Evolutionary conservation across 2,113 vertebrate species (phyloP).

Genomic region (Gopherus flavomarginatus): DNA sequence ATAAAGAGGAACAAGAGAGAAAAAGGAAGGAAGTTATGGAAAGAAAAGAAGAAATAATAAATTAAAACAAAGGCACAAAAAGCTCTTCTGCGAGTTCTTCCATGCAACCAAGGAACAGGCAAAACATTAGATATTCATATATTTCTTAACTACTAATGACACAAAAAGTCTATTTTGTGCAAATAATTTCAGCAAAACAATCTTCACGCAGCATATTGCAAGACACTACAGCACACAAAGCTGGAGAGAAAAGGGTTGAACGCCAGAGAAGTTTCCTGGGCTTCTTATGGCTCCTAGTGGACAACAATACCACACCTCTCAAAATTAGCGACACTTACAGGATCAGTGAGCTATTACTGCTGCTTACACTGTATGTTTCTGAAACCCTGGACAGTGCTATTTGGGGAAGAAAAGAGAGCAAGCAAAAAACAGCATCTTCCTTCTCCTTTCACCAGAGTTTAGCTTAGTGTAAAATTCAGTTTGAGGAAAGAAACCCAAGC

Average conservation of each 20-base stretch:
- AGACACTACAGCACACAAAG: not conserved
- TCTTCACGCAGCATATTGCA: constrained; percentile 30
- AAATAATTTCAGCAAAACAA: constrained; percentile 61
- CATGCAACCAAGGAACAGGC: not conserved
- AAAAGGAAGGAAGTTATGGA: not conserved
- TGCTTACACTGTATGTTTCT: constrained; percentile 1
- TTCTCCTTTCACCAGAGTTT: not conserved
- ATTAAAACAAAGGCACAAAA: constrained; percentile 30
- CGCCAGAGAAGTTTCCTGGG: not conserved
- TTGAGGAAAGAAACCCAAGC: not conserved
- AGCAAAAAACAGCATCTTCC: not conserved
- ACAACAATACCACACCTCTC: constrained; percentile 34
- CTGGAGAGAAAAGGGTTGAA: not conserved
- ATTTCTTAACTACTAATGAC: constrained; percentile 16
- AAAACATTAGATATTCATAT: not conserved
- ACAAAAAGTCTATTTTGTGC: constrained; percentile 32
- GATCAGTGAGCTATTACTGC: not conserved
- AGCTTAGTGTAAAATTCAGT: constrained; percentile 13
- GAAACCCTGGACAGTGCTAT: not conserved
- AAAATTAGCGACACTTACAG: constrained; percentile 38
- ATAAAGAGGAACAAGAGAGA: not conserved
- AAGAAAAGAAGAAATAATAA: constrained; percentile 13
- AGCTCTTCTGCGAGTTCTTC: constrained; percentile 2
- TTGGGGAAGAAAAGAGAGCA: not conserved
- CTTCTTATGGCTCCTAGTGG: not conserved